Percentiles rank a stretch among this genome's conserved stretches.
Conservation (phyloP, 2,113 vertebrate genomes). For the Steatornis caripensis region DNA sequence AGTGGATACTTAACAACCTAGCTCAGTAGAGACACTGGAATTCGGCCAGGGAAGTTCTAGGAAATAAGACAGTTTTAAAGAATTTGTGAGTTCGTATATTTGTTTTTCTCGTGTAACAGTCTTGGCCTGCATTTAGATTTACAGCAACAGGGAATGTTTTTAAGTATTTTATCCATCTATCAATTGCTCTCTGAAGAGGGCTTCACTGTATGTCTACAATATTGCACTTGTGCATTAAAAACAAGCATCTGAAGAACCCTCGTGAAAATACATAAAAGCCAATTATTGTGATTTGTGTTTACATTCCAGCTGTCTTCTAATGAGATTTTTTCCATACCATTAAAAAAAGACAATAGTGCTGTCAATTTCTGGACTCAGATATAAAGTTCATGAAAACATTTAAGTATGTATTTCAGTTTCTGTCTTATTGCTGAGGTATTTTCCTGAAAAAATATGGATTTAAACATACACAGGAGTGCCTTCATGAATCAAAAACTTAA, state of each 20-base stretch:
- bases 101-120: not conserved
- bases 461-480: not conserved
- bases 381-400: not conserved
- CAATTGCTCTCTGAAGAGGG: conserved; percentile 47
- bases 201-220: conserved; percentile 22
- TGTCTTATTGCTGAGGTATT: not conserved
- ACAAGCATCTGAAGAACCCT: conserved; percentile 56
- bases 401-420: not conserved
- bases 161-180: conserved; percentile 23
- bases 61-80: not conserved
- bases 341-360: not conserved
- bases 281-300: conserved; percentile 62
- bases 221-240: conserved; percentile 45
- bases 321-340: not conserved
- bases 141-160: not conserved
- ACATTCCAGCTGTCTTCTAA: conserved; percentile 46
- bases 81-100: not conserved
- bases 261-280: conserved; percentile 51
- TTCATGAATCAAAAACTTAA: not conserved
- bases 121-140: not conserved
- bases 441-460: not conserved
- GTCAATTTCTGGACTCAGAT: not conserved
- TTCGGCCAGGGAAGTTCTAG: not conserved
- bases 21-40: not conserved
- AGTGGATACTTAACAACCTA: not conserved